phyloP scores from a whole-genome alignment of 2,797 vertebrate genomes.

The Pelobates cultripes region DNA sequence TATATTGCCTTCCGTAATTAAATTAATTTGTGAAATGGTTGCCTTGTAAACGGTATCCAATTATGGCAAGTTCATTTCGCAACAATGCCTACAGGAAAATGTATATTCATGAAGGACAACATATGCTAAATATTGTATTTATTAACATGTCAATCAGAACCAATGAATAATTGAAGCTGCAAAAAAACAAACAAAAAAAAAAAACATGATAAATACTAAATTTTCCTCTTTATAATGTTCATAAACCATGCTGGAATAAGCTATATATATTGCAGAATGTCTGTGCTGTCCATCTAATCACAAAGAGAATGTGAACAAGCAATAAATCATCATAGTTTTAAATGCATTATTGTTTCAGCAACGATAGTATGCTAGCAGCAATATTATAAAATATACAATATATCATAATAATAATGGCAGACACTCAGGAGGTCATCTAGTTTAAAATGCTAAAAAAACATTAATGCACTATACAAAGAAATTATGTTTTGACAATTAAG shows the following conservation, averaged over 20 bases:
- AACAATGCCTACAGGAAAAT: constrained; percentile 49
- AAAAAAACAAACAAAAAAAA: constrained; percentile 5
- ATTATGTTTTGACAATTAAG: constrained; percentile 17
- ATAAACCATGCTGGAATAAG: neutral
- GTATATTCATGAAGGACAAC: constrained; percentile 52
- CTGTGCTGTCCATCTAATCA: neutral
- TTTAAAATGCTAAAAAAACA: neutral
- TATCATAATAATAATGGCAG: neutral
- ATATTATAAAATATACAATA: neutral
- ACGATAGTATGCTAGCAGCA: neutral
- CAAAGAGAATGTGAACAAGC: neutral
- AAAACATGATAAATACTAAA: constrained; percentile 10
- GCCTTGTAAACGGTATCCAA: constrained; percentile 46
- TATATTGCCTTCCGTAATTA: constrained; percentile 53
- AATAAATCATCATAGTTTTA: neutral
- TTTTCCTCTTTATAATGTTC: neutral
- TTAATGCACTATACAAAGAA: constrained; percentile 4
- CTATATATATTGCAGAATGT: neutral
- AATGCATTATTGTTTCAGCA: neutral
- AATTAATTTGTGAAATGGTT: constrained; percentile 50
- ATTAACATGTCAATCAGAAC: constrained; percentile 36
- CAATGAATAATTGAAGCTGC: constrained; percentile 12
- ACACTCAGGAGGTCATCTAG: neutral
- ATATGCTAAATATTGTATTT: constrained; percentile 48
- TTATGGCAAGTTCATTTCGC: constrained; percentile 45